Evolutionary conservation across 2,888 invertebrate genomes (phyloP), one percentile per base, ranked within the genome.

Genomic region (Baronia brevicornis): DNA sequence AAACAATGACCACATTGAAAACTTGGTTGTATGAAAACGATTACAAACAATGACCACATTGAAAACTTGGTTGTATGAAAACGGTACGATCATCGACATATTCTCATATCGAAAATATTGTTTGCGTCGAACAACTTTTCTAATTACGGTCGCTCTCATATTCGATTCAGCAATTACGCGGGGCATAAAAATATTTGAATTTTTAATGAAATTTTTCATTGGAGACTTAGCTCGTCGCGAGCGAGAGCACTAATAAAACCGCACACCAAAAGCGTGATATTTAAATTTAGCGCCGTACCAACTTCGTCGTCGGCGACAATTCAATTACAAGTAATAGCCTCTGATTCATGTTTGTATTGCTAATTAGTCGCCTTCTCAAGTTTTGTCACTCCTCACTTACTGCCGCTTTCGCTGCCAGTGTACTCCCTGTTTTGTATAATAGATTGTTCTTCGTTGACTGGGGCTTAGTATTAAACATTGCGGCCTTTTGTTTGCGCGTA

Each of bases 311-410:
- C 69, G 69, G 66, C 75, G 58, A 69, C 72, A 78, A 82, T 84
- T 82, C 79, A 82, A 84, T 82, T 84, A 84, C 75, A 78, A 78
- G 74, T 82, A 82, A 84, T 84, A 80, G 82, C 79, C 77, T 61
- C 78, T 80, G 82, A 84, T 84, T 84, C 82, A 82, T 82, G 82
- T 82, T 84, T 84, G 82, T 82, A 80, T 79, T 77, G 74, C 74
- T 82, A 84, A 84, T 84, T 82, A 80, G 79, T 82, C 67, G 68
- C 60, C 64, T 67, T 67, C 79, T 79, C 73, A 78, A 84, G 80
- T 84, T 82, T 79, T 80, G 80, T 78, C 80, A 78, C 73, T 79
- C 72, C 63, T 70, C 72, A 70, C 70, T 75, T 73, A 68, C 64
- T 60, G 65, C 61, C 65, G 61, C 57, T 54, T 54, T 59, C 48